Evolutionary conservation across 2,113 vertebrate species (phyloP).

Genomic region (Gasterosteus nipponicus): DNA sequence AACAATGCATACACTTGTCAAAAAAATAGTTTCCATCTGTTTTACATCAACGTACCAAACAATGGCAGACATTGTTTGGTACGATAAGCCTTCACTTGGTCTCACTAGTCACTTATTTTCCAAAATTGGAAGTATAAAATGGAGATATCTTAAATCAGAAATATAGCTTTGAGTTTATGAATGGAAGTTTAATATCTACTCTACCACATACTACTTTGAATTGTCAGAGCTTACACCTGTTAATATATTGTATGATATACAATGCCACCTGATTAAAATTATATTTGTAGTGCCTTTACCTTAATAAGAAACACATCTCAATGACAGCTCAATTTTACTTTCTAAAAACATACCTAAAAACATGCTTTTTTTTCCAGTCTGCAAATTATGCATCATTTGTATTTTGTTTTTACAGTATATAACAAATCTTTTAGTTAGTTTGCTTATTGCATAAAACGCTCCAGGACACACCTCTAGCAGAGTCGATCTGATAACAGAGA

Average conservation of each 20-base stretch:
- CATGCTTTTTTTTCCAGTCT: not conserved
- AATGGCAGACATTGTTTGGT: not conserved
- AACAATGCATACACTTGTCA: not conserved
- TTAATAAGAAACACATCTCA: not conserved
- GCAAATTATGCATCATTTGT: not conserved
- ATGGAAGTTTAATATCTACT: no score
- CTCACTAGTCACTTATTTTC: no score
- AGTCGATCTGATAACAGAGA: slow-evolving; percentile 12
- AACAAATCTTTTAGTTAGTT: not conserved
- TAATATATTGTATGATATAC: not conserved
- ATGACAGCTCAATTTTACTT: not conserved
- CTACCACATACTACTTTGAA: not conserved
- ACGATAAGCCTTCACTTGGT: not conserved
- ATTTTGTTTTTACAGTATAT: not conserved
- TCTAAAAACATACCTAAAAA: not conserved
- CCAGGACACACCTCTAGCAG: not conserved
- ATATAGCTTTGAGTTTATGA: no score
- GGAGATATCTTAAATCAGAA: no score
- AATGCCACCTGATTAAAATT: not conserved
- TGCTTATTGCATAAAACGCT: not conserved
- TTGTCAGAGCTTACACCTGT: not conserved
- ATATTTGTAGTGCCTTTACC: not conserved
- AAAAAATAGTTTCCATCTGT: not conserved
- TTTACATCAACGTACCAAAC: not conserved
- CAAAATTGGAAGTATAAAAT: no score